phyloP scores from a whole-genome alignment of 2,113 vertebrate genomes.

The Nycticebus coucang region DNA sequence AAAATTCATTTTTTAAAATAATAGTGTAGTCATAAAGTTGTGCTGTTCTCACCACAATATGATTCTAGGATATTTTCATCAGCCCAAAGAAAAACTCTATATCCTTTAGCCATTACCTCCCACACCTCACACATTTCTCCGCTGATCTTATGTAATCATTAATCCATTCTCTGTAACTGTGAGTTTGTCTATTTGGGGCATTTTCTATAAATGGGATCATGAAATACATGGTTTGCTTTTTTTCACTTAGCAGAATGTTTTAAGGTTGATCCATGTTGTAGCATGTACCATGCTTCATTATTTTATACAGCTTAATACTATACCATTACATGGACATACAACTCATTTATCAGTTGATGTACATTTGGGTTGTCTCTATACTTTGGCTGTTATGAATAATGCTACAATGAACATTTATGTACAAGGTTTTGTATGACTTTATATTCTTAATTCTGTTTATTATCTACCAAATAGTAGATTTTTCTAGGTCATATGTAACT shows the following conservation, averaged over 20 bases:
- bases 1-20: background rate
- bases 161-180: background rate
- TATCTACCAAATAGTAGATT: background rate
- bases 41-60: background rate
- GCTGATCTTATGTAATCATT: background rate
- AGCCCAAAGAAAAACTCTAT: background rate
- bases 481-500: background rate
- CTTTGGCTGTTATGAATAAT: background rate
- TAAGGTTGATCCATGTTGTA: background rate
- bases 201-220: background rate
- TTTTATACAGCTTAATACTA: background rate
- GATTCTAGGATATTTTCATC: background rate
- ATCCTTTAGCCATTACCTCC: background rate
- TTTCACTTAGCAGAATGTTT: background rate
- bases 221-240: background rate
- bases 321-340: background rate
- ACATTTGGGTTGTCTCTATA: background rate
- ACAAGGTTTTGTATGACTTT: background rate
- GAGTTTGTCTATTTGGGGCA: background rate
- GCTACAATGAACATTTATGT: background rate
- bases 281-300: background rate
- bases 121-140: rapidly evolving
- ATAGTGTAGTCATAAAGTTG: background rate
- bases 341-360: background rate
- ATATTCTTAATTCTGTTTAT: background rate